phyloP scores from a whole-genome alignment of 1,140 invertebrate species.

The Drosophila azteca region DNA sequence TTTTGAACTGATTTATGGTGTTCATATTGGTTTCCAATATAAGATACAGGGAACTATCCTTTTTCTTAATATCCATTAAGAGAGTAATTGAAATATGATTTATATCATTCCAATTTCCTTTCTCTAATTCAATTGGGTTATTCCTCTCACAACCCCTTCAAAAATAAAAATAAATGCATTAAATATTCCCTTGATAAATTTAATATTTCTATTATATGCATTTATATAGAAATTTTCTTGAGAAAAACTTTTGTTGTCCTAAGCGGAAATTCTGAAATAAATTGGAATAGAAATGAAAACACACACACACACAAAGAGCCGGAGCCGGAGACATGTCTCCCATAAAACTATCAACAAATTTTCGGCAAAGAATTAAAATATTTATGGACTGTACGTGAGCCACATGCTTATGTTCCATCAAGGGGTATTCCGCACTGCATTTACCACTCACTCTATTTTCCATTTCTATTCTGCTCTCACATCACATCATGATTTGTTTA shows the following conservation, averaged over 20 bases:
- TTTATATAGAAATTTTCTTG: conserved; percentile 7
- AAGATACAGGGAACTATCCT: no score
- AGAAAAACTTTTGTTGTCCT: conserved; percentile 15
- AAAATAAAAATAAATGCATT: neutral
- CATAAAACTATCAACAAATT: conserved; percentile 78
- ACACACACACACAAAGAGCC: neutral
- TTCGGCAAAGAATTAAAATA: conserved; percentile 68
- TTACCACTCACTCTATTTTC: neutral
- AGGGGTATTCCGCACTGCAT: conserved; percentile 5
- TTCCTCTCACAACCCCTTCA: conserved; percentile 6
- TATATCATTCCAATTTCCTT: no score
- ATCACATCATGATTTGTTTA: conserved; percentile 68
- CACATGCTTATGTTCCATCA: conserved; percentile 40
- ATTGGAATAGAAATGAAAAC: conserved; percentile 49
- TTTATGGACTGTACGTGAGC: conserved; percentile 72
- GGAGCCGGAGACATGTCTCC: conserved; percentile 14
- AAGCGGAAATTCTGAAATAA: conserved; percentile 68
- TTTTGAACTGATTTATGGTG: neutral
- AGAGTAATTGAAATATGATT: no score
- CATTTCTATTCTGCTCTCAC: conserved; percentile 9
- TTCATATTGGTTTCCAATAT: neutral
- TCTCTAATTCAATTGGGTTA: conserved; percentile 18
- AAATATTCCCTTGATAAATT: conserved; percentile 17
- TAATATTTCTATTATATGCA: conserved; percentile 10
- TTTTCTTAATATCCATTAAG: no score